Conservation (phyloP, 2,888 invertebrate genomes). For the Drosophila ezoana region DNA sequence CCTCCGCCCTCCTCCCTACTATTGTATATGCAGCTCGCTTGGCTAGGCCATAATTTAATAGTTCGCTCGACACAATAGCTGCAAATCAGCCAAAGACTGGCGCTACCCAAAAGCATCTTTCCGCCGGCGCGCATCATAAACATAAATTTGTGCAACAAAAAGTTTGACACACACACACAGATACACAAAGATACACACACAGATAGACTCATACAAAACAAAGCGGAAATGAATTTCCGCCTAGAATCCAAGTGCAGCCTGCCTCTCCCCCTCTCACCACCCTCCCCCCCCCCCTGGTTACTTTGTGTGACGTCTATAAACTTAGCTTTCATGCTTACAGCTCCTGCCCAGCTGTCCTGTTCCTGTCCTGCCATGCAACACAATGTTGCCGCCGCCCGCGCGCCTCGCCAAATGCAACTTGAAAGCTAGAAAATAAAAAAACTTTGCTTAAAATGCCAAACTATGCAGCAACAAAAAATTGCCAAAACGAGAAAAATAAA, state of each 20-base stretch:
- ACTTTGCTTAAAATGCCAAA: conserved; percentile 61
- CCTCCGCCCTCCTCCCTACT: neutral
- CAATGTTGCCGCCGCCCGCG: conserved; percentile 53
- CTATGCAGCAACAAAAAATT: conserved; percentile 28
- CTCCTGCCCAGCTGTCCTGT: conserved; percentile 59
- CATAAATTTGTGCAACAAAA: conserved; percentile 67
- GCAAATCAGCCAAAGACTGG: conserved; percentile 71
- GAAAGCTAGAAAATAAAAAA: conserved; percentile 59
- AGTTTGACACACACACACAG: conserved; percentile 45
- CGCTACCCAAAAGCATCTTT: conserved; percentile 66
- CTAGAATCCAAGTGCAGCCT: conserved; percentile 60
- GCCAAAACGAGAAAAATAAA: neutral
- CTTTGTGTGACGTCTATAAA: conserved; percentile 66
- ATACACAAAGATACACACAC: conserved; percentile 24
- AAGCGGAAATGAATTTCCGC: conserved; percentile 78
- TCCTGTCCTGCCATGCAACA: conserved; percentile 43
- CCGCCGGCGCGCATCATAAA: conserved; percentile 71
- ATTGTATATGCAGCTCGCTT: conserved; percentile 17
- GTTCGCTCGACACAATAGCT: conserved; percentile 59
- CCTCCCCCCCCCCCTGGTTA: conserved; percentile 21
- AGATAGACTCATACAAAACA: conserved; percentile 37
- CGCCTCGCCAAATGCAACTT: conserved; percentile 58
- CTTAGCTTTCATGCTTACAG: conserved; percentile 67
- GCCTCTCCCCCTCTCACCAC: neutral
- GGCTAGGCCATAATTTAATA: conserved; percentile 54